These are phyloP conservation scores for Seladonia tumulorum DNA, from an alignment of 2,888 invertebrate genomes.

Conservation along the genomic window DNA sequence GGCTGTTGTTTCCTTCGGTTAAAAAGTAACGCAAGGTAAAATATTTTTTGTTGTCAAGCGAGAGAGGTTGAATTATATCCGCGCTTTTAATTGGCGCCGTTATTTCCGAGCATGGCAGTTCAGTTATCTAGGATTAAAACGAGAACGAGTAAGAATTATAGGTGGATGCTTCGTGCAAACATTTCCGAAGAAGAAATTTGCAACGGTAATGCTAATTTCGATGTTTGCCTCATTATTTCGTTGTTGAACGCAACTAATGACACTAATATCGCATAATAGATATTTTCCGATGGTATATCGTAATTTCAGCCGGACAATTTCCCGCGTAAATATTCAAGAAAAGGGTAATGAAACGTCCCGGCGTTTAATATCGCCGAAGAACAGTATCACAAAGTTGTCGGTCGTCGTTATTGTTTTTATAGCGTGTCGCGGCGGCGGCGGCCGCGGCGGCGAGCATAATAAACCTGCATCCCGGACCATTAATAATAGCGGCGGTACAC, in stretches of 20 bases:
- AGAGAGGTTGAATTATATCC: not conserved
- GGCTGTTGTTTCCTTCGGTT: not conserved
- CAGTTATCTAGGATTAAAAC: not conserved
- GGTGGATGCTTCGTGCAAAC: not conserved
- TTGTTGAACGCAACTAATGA: too few species aligned
- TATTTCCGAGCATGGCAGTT: too few species aligned
- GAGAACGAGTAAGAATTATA: not conserved
- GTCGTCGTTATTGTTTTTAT: not conserved
- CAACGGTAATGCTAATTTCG: not conserved
- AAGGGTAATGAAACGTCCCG: not conserved
- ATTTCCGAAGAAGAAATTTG: not conserved
- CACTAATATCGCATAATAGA: not conserved
- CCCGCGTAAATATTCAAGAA: not conserved
- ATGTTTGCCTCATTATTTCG: not conserved
- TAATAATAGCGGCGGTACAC: conserved; percentile 23
- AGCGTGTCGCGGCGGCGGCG: not conserved
- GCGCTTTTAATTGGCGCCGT: not conserved
- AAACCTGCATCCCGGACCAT: conserved; percentile 3
- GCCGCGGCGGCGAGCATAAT: not conserved
- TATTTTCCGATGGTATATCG: not conserved
- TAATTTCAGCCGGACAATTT: not conserved
- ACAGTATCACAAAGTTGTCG: not conserved
- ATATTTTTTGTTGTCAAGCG: not conserved
- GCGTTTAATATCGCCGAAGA: not conserved
- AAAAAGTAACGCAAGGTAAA: not conserved